These are phyloP conservation scores for Eubucco bourcierii DNA, from an alignment of 2,113 vertebrate species.

Conservation along the genomic window DNA sequence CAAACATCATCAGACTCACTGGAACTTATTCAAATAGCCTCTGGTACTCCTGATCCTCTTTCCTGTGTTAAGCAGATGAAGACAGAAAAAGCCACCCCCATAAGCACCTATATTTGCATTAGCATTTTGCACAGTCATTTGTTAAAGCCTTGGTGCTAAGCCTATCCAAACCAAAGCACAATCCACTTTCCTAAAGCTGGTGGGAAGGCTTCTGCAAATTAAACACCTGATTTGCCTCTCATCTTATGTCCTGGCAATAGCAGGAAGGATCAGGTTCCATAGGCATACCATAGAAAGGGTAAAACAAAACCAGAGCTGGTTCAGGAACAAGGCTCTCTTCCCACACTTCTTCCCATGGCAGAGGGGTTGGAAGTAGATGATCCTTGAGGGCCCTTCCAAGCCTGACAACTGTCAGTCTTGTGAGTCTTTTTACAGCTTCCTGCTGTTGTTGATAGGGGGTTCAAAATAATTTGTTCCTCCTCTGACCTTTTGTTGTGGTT, in stretches of 20 bases:
- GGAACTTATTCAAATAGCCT: constrained; percentile 34
- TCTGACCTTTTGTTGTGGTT: not conserved
- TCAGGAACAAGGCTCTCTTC: not conserved
- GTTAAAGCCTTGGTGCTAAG: not conserved
- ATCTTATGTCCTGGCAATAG: not conserved
- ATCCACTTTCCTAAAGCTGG: not conserved
- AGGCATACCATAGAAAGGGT: not conserved
- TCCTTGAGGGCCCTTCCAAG: too few species aligned
- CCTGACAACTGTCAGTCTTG: too few species aligned
- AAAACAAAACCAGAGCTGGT: not conserved
- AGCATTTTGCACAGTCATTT: constrained; percentile 29
- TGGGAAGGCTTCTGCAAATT: not conserved
- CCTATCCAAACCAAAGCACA: not conserved
- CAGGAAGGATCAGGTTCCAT: not conserved
- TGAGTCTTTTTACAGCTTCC: not conserved
- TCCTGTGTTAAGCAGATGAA: not conserved
- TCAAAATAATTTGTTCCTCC: not conserved
- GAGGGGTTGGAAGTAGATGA: too few species aligned
- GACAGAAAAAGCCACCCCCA: not conserved
- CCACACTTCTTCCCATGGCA: not conserved
- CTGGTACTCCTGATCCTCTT: not conserved
- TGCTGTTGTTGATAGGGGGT: not conserved
- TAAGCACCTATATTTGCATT: constrained; percentile 48
- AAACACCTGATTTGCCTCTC: not conserved
- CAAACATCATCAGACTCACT: constrained; percentile 39